Evolutionary conservation across 2,888 invertebrate species (phyloP), one percentile per base, ranked within the genome.

Genomic region (Leptarthrus brevirostris): DNA sequence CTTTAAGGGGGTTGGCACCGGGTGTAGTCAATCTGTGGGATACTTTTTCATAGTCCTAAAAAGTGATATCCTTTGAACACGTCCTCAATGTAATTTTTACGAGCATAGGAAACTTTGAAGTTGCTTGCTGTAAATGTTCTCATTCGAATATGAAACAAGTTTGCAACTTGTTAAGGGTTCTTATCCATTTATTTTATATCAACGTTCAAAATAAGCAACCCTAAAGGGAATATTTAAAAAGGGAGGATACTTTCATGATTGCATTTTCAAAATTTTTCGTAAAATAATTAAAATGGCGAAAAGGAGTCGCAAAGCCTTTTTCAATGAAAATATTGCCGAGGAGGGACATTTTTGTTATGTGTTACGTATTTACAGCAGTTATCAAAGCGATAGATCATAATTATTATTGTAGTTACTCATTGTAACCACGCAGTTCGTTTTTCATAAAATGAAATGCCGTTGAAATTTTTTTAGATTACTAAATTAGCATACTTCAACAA

Each of bases 1-100:
- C 82, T 79, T 10, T 12, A 36, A 24, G 14, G 10, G 52, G 34
- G 22, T 30, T 24, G 20, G 18, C 24, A 22, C 44, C 49, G 4
- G 49, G 18, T 3, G n/a, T 6, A 12, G 3, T 8, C n/a, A 40
- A 40, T 40, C 3, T 64, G 47, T 64, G 64, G 64, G 64, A 64
- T 44, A 64, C 24, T 44, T 64, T 64, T 47, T 24, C 34, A 2
- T 2, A 18, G 22, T 54, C 1, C n/a, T 12, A 12, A 12, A 1
- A n/a, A 40, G 12, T 6, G 44, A 36, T 44, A 16, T 64, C 64
- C 40, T 40, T 64, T 40, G 44, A 64, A 30, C 3, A 18, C 14
- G 24, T 40, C 24, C 22, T 44, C 47, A 44, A 14, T 64, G 40
- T 12, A 40, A 16, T 22, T 61, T 61, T 40, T 61, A 22, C 22